These are phyloP conservation scores for Narcine bancroftii DNA, from an alignment of 2,113 vertebrate genomes.

Conservation along the genomic window DNA sequence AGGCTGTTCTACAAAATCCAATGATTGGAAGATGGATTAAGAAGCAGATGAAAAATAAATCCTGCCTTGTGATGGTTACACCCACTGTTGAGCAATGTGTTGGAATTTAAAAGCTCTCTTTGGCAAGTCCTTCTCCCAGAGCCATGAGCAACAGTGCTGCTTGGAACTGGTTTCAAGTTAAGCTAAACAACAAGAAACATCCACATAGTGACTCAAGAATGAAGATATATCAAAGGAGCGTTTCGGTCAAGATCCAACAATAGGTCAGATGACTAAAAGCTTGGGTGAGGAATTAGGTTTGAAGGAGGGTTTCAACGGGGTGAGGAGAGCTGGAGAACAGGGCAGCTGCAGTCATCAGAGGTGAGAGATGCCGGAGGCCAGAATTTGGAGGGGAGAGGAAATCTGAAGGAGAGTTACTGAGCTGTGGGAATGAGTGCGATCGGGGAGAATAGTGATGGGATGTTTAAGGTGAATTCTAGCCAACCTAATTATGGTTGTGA, in stretches of 20 bases:
- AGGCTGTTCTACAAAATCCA: no score
- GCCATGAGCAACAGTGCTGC: not conserved
- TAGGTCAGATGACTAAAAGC: not conserved
- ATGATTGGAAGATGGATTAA: not conserved
- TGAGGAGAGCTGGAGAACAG: not conserved
- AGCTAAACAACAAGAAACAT: not conserved
- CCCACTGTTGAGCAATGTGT: not conserved
- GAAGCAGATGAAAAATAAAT: not conserved
- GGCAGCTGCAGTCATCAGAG: not conserved
- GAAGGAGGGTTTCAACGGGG: not conserved
- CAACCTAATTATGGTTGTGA: not conserved
- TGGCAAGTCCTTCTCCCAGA: not conserved
- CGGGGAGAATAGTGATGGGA: not conserved
- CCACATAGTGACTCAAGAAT: no score
- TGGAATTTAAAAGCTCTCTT: slow-evolving; percentile 9
- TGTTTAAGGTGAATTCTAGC: not conserved
- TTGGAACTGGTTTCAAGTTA: not conserved
- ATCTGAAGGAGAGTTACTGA: not conserved
- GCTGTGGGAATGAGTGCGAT: no score
- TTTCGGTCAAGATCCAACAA: not conserved
- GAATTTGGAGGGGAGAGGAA: no score
- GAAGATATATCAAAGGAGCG: not conserved
- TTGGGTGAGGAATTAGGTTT: not conserved
- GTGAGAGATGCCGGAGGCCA: not conserved
- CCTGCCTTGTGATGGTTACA: not conserved